A percentile compares a stretch with the other conserved stretches of the same genome.
phyloP scores from a whole-genome alignment of 1,140 invertebrate genomes.

The Nixonia krombeini region DNA sequence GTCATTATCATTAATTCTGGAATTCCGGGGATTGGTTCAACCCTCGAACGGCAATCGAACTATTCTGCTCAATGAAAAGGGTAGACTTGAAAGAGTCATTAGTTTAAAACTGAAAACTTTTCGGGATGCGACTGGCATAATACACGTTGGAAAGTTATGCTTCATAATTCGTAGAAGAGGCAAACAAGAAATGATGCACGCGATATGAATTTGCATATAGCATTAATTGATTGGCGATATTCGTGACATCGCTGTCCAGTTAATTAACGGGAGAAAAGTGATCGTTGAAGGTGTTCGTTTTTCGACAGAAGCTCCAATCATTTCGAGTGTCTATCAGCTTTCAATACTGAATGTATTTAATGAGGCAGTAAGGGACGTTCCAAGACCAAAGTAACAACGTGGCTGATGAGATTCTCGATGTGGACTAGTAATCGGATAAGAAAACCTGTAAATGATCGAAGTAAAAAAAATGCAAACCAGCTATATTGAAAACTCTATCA shows the following conservation, averaged over 20 bases:
- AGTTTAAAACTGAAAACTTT: too few species aligned
- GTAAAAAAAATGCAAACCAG: too few species aligned
- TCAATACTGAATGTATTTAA: slow-evolving; percentile 46
- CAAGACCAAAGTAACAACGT: slow-evolving; percentile 42
- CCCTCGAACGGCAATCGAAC: too few species aligned
- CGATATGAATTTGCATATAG: background rate
- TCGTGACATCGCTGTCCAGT: background rate
- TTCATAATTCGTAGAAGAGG: too few species aligned
- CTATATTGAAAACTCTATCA: too few species aligned
- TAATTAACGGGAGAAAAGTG: slow-evolving; percentile 33
- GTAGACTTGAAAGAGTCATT: too few species aligned
- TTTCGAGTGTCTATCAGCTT: slow-evolving; percentile 27
- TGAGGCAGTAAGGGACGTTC: slow-evolving; percentile 45
- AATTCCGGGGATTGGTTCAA: too few species aligned
- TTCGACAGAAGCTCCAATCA: slow-evolving; percentile 21
- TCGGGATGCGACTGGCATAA: too few species aligned
- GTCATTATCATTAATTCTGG: too few species aligned
- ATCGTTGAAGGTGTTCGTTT: slow-evolving; percentile 20
- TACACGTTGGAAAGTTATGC: too few species aligned
- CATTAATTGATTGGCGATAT: background rate
- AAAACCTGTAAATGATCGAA: too few species aligned
- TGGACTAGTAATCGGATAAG: slow-evolving; percentile 19
- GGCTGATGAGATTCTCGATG: slow-evolving; percentile 33
- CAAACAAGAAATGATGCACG: background rate
- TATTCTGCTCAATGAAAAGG: too few species aligned